A percentile compares a stretch with the other conserved stretches of the same genome.
Evolutionary conservation across 1,140 invertebrate species (phyloP).

Genomic region (Lepidurus couesii): DNA sequence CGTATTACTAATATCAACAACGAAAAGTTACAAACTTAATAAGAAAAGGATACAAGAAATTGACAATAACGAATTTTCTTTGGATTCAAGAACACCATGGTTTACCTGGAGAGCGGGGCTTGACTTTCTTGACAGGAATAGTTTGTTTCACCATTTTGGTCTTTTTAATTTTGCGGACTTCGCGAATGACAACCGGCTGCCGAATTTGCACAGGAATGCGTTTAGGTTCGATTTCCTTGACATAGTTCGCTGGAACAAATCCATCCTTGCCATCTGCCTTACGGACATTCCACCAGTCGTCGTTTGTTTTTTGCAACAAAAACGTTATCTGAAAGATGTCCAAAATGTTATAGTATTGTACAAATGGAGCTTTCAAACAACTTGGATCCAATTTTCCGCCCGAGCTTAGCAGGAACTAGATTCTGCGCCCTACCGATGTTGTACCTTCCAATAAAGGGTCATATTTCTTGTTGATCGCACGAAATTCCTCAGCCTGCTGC

Average conservation of each 20-base stretch:
- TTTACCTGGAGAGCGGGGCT: conserved; percentile 39
- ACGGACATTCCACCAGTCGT: conserved; percentile 96
- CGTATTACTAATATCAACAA: neutral
- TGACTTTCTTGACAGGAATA: conserved; percentile 55
- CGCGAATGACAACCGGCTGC: conserved; percentile 72
- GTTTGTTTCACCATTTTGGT: conserved; percentile 80
- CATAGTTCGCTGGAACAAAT: conserved; percentile 96
- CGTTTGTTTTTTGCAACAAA: conserved; percentile 87
- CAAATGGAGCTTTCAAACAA: neutral
- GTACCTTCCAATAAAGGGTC: too few relatives aligned
- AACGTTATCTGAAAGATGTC: conserved; percentile 64
- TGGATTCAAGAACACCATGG: neutral
- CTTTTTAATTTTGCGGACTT: conserved; percentile 79
- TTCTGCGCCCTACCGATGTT: neutral
- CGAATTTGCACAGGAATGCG: conserved; percentile 72
- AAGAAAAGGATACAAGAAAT: too few relatives aligned
- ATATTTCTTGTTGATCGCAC: too few relatives aligned
- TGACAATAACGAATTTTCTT: too few relatives aligned
- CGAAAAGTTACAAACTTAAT: too few relatives aligned
- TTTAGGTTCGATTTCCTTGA: conserved; percentile 85
- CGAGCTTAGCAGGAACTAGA: neutral
- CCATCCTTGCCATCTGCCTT: conserved; percentile 87
- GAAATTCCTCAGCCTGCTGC: neutral
- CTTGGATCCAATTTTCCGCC: neutral
- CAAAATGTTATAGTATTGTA: neutral